Percentiles rank a stretch among this genome's conserved stretches.
These are phyloP conservation scores for Stenichneumon culpator DNA, from an alignment of 2,888 invertebrate species.

Conservation along the genomic window DNA sequence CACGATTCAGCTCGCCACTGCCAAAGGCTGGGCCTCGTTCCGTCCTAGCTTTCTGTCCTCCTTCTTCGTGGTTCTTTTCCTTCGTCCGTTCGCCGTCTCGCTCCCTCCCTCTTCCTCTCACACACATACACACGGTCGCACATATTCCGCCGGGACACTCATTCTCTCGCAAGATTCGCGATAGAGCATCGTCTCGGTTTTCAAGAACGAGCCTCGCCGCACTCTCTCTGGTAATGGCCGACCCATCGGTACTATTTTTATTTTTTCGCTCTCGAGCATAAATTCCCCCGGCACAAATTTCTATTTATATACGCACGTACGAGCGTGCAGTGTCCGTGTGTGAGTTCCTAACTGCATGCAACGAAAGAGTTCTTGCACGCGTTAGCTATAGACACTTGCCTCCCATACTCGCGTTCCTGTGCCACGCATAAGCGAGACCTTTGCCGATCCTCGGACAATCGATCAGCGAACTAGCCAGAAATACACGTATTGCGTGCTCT, in stretches of 20 bases:
- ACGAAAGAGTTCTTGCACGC: slow-evolving; percentile 52
- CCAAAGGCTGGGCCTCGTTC: slow-evolving; percentile 62
- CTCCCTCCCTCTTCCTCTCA: slow-evolving; percentile 39
- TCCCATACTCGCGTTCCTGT: not conserved
- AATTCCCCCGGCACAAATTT: slow-evolving; percentile 71
- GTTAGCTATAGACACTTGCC: slow-evolving; percentile 9
- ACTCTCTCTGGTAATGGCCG: slow-evolving; percentile 62
- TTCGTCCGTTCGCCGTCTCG: slow-evolving; percentile 20
- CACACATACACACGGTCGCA: slow-evolving; percentile 2
- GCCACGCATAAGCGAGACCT: not conserved
- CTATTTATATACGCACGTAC: slow-evolving; percentile 63
- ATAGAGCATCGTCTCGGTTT: slow-evolving; percentile 63
- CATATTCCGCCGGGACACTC: slow-evolving; percentile 28
- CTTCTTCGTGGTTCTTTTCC: slow-evolving; percentile 42
- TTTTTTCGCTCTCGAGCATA: slow-evolving; percentile 61
- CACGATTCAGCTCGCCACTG: slow-evolving; percentile 69
- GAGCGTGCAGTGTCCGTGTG: slow-evolving; percentile 18
- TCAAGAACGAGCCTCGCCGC: slow-evolving; percentile 61
- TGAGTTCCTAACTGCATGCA: slow-evolving; percentile 42
- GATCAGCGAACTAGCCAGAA: not conserved
- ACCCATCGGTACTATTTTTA: slow-evolving; percentile 66
- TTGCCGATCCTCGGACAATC: slow-evolving; percentile 26
- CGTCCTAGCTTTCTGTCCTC: slow-evolving; percentile 45
- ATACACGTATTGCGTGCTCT: not conserved
- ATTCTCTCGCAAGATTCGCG: slow-evolving; percentile 57